phyloP scores from a whole-genome alignment of 1,140 invertebrate species.

The Leptinotarsa undecemlineata region DNA sequence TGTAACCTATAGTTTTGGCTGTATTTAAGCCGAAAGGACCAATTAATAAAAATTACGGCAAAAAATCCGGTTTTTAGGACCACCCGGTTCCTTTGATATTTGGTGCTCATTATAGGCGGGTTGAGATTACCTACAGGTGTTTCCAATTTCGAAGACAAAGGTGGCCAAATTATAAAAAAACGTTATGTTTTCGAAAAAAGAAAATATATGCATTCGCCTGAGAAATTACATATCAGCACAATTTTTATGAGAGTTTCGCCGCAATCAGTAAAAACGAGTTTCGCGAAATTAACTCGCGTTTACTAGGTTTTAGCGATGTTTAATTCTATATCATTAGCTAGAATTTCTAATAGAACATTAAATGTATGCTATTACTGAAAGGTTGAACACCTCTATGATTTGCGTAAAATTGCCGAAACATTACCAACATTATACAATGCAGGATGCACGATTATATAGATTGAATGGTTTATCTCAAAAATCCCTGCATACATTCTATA shows the following conservation, averaged over 20 bases:
- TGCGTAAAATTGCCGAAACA: slow-evolving; percentile 19
- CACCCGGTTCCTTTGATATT: slow-evolving; percentile 23
- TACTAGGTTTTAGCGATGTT: not conserved
- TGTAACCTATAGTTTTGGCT: slow-evolving; percentile 16
- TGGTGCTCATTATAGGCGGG: slow-evolving; percentile 15
- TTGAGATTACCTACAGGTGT: slow-evolving; percentile 19
- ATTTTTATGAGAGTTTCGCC: slow-evolving; percentile 10
- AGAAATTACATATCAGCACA: slow-evolving; percentile 6
- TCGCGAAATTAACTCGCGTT: slow-evolving; percentile 17
- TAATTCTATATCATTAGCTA: slow-evolving; percentile 22
- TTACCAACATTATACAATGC: not conserved
- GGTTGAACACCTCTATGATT: slow-evolving; percentile 16
- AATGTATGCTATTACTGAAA: slow-evolving; percentile 10
- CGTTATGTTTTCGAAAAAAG: slow-evolving; percentile 8
- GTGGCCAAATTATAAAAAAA: slow-evolving; percentile 24
- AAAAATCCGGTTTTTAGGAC: slow-evolving; percentile 21
- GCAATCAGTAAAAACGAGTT: slow-evolving; percentile 21
- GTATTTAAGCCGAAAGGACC: slow-evolving; percentile 8
- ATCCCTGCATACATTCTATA: not conserved
- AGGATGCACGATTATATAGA: slow-evolving; percentile 5
- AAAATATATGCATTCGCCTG: not conserved
- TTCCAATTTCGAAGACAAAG: slow-evolving; percentile 22
- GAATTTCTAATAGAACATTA: slow-evolving; percentile 19
- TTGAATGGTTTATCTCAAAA: not conserved
- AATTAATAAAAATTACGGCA: slow-evolving; percentile 24